Base-by-base conservation (phyloP, 2,113 vertebrate species). In the Pomatostomus ruficeps region DNA sequence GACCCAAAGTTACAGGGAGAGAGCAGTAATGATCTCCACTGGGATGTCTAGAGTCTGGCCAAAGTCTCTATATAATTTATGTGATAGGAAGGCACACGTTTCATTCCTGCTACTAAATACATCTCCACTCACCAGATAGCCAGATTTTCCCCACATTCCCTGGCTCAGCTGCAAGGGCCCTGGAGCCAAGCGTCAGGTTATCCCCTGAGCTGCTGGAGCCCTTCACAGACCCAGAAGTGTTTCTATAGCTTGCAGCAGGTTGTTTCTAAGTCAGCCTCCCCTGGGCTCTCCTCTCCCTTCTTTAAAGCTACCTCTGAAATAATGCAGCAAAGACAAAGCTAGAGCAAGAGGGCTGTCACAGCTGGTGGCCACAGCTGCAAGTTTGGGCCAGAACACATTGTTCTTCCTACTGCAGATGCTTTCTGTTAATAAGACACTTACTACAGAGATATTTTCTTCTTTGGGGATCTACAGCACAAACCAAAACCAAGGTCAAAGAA, bases 331-430 rank as follows among this genome's bases (percentile, higher is more conserved):
- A 85, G 72, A 71, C 63, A 74, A 83, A 80, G 76, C 51, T 93
- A 78, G 62, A 96, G 73, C 17, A 54, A 67, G 62, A 78, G 58
- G 71, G 45, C 54, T 83, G 33, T 73, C 90, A 52, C 95, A 91
- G 96, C 93, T 96, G 93, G 92, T 83, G 70, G 78, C 74, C 74
- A 42, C 90, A 96, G 90, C 94, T 95, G 96, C 5, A 10, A 48
- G 66, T 65, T 88, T 89, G 85, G 90, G 81, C 71, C 82, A 88
- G 88, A 91, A 94, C 88, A 85, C 62, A 49, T 33, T 89, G 85
- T 96, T 89, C 77, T 85, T 57, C 42, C 71, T 91, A 48, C 75
- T 88, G 82, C 78, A 80, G 38, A 93, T 96, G 74, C 74, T 93
- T 85, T 94, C 78, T 88, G 25, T 58, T 95, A 94, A 73, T 80